Base-by-base conservation (phyloP, 2,888 invertebrate genomes). In the Diarsia rubi region DNA sequence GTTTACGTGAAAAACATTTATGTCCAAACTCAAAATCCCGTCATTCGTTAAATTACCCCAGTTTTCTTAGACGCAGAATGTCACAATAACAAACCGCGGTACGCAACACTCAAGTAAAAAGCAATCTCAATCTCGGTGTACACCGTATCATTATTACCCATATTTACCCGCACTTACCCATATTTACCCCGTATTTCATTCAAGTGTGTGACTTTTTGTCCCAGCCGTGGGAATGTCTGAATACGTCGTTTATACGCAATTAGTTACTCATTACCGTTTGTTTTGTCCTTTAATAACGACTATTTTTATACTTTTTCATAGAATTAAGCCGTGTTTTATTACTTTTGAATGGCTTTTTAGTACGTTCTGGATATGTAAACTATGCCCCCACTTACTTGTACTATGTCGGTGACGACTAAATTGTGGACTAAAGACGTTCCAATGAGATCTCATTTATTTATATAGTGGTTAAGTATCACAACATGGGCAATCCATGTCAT, bases 161-260 rank as follows among this genome's bases (percentile, higher is more conserved):
- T 67, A 78, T 83, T 78, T 85, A 87, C 82, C 82, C 78, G 60
- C 31, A 49, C 60, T 73, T 74, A 81, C 60, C 74, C 74, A 70
- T 67, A 70, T 83, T 78, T 86, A 87, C 83, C 83, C 81, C 80
- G 84, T 87, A 86, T 88, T 87, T 88, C 89, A 90, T 91, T 90
- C 88, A 90, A 77, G 79, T 73, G 80, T 83, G 83, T 74, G 82
- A 84, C 75, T 80, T 83, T 81, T 93, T 93, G 92, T 92, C 88
- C 78, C 87, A 86, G 84, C 83, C 88, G 85, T 86, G 89, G 88
- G 92, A 92, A 94, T 93, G 93, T 86, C 85, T 93, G 92, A 95
- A 94, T 94, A 90, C 92, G 86, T 91, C 92, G 93, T 93, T 95
- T 93, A 93, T 91, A 89, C 90, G 92, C 92, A 95, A 95, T 95